phyloP scores from a whole-genome alignment of 2,113 vertebrate genomes.

The Meriones unguiculatus region DNA sequence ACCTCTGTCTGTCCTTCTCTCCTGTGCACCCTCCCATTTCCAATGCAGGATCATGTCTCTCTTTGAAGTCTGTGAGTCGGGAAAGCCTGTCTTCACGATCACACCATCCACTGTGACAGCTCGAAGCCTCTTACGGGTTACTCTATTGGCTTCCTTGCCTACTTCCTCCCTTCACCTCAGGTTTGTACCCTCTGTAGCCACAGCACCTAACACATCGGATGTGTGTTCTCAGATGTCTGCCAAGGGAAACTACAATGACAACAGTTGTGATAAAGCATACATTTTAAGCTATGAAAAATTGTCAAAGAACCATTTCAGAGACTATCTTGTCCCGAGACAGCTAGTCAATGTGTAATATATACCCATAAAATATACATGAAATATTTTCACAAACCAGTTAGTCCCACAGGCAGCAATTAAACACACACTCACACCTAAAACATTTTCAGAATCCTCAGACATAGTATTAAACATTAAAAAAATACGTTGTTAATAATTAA shows the following conservation, averaged over 20 bases:
- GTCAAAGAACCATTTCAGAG: neutral
- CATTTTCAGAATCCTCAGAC: conserved; percentile 32
- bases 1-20: neutral
- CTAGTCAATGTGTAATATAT: neutral
- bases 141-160: neutral
- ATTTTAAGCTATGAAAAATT: conserved; percentile 21
- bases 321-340: neutral
- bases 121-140: neutral
- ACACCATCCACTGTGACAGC: neutral
- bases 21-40: neutral
- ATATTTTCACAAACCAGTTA: conserved; percentile 5
- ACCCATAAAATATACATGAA: neutral
- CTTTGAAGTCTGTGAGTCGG: neutral
- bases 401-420: neutral
- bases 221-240: neutral
- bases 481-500: conserved; percentile 26
- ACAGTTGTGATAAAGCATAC: neutral
- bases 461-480: conserved; percentile 38
- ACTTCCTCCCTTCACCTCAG: neutral
- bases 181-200: neutral
- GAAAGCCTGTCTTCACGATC: neutral
- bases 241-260: neutral
- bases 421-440: neutral
- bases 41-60: neutral
- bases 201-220: neutral